Evolutionary conservation across 2,113 vertebrate species (phyloP).

Genomic region (Otus sunia): DNA sequence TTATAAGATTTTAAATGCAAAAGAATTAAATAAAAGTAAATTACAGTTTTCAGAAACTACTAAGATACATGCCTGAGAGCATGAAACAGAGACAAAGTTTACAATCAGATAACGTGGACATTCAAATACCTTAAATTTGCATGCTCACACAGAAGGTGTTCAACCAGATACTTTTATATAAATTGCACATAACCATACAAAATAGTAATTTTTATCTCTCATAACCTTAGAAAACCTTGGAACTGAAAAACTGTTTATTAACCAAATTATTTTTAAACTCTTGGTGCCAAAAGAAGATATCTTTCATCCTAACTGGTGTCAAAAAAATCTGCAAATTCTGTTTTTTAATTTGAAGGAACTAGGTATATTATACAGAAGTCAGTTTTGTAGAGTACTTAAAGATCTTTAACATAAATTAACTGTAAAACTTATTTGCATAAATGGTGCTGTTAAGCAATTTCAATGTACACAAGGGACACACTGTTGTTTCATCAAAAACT

Average conservation of each 20-base stretch:
- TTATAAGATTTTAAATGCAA: neutral
- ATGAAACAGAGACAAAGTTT: neutral
- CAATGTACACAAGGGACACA: slow-evolving; percentile 22
- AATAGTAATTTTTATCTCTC: neutral
- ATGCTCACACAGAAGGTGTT: neutral
- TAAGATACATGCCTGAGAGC: neutral
- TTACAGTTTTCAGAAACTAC: neutral
- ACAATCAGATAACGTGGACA: neutral
- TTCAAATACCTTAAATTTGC: neutral
- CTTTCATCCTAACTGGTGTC: neutral
- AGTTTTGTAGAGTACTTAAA: slow-evolving; percentile 60
- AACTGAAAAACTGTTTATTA: neutral
- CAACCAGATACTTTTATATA: neutral
- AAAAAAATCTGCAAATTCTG: slow-evolving; percentile 6
- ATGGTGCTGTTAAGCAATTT: slow-evolving; percentile 55
- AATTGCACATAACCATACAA: neutral
- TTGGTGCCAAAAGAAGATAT: neutral
- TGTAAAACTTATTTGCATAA: slow-evolving; percentile 61
- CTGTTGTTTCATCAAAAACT: slow-evolving; percentile 48
- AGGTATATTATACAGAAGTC: neutral
- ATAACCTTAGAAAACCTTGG: neutral
- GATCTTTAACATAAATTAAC: slow-evolving; percentile 64
- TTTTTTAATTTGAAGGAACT: slow-evolving; percentile 57
- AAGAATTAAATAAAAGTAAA: neutral
- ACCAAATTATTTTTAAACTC: neutral